phyloP scores from a whole-genome alignment of 1,140 invertebrate species.

The Ips nitidus region DNA sequence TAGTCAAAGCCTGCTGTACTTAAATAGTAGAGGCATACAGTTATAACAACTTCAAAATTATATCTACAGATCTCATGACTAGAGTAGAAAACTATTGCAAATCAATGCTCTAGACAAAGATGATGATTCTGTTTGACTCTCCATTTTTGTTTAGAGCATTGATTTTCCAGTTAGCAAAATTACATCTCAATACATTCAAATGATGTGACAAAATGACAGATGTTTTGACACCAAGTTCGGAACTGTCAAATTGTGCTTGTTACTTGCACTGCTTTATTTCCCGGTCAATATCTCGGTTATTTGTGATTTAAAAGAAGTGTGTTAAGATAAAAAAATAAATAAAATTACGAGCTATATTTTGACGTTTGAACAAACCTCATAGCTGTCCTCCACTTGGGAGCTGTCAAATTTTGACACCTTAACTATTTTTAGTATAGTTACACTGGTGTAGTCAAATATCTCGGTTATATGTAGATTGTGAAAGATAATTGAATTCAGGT shows the following conservation, averaged over 20 bases:
- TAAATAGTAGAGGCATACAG: background rate
- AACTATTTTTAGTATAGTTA: too few species aligned
- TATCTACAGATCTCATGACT: background rate
- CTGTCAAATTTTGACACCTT: background rate
- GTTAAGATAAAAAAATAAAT: background rate
- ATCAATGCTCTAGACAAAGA: background rate
- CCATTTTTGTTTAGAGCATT: background rate
- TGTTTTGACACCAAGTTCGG: background rate
- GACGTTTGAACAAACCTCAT: background rate
- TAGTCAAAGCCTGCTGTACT: background rate
- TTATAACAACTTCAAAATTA: background rate
- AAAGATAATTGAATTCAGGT: too few species aligned
- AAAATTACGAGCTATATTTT: too few species aligned
- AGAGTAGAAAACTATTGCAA: background rate
- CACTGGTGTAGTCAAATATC: too few species aligned
- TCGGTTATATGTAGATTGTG: too few species aligned
- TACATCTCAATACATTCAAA: background rate
- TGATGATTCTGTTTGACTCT: background rate
- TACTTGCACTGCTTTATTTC: too few species aligned
- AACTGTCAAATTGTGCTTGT: background rate
- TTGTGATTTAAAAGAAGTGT: background rate
- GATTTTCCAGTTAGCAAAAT: background rate
- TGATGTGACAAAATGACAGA: background rate
- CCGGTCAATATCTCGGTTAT: too few species aligned
- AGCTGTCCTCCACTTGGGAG: background rate